Evolutionary conservation across 2,888 invertebrate genomes (phyloP).

Genomic region (Drosophila paranaensis): DNA sequence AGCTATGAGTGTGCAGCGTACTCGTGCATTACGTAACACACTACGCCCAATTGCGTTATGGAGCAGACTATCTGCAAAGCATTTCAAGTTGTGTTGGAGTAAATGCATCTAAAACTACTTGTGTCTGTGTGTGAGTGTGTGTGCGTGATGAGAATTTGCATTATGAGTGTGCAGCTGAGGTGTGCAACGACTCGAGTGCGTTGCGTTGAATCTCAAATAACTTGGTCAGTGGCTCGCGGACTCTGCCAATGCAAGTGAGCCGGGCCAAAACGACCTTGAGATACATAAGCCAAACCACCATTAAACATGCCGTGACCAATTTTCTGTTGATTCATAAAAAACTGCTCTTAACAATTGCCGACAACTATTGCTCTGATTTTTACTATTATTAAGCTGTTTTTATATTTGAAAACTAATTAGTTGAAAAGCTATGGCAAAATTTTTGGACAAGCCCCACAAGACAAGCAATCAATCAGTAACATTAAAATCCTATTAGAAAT

Average conservation of each 20-base stretch:
- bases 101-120: conserved; percentile 17
- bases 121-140: conserved; percentile 8
- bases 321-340: conserved; percentile 47
- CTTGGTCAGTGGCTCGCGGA: conserved; percentile 45
- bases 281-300: conserved; percentile 53
- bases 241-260: conserved; percentile 17
- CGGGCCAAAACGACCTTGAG: conserved; percentile 61
- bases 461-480: conserved; percentile 58
- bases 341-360: conserved; percentile 39
- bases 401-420: conserved; percentile 57
- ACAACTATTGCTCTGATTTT: conserved; percentile 47
- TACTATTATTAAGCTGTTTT: conserved; percentile 33
- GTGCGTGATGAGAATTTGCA: conserved; percentile 63
- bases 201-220: conserved; percentile 48
- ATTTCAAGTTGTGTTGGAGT: conserved; percentile 20
- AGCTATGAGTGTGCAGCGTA: conserved; percentile 12
- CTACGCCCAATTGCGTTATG: conserved; percentile 71
- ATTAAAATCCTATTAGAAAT: conserved; percentile 54
- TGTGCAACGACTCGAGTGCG: conserved; percentile 46
- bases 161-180: conserved; percentile 21
- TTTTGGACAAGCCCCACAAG: conserved; percentile 34
- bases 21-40: conserved; percentile 65
- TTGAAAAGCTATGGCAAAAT: conserved; percentile 16
- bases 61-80: conserved; percentile 38
- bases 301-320: conserved; percentile 62